Evolutionary conservation across 1,140 invertebrate species (phyloP), one percentile per base, ranked within the genome.

Genomic region (Drosophila takahashii): DNA sequence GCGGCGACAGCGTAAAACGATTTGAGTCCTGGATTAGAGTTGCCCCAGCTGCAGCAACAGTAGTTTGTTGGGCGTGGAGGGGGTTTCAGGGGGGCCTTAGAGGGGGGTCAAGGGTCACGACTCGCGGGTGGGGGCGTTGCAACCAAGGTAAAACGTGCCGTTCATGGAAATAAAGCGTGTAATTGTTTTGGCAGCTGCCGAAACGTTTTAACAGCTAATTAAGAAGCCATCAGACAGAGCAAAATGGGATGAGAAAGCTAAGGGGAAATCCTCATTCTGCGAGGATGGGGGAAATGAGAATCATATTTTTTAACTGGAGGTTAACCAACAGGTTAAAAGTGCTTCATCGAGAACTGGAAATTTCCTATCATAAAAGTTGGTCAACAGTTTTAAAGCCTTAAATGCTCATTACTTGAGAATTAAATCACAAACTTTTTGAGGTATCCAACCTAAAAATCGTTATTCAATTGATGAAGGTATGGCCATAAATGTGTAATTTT

Each of bases 131-230:
- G 34, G 51, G 22, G 18, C 27, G 51, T 41, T 48, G 54, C 72
- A 66, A 36, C 61, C 26, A 57, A 53, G 50, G 62, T 67, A 53
- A 54, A 51, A 80, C 78, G 78, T 80, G 78, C 72, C 65, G 54
- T 76, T 77, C 48, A 34, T 81, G 72, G 52, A 77, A 81, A 77
- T 75, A 81, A 77, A 77, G 53, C 78, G 78, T 71, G 78, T 80
- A 81, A 80, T 80, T 80, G 78, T 81, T 81, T 81, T 60, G 78
- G 48, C 77, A 80, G 58, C 64, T 57, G 78, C 56, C 65, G 69
- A 80, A 80, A 64, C 78, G 73, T 81, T 80, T 80, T 76, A 80
- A 81, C 78, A 80, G 71, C 78, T 80, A 80, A 80, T 80, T 81
- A 81, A 60, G 54, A 45, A 65, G 56, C 36, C 78, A 44, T 48